Base-by-base conservation (phyloP, 2,113 vertebrate species). In the Podarcis cretensis region DNA sequence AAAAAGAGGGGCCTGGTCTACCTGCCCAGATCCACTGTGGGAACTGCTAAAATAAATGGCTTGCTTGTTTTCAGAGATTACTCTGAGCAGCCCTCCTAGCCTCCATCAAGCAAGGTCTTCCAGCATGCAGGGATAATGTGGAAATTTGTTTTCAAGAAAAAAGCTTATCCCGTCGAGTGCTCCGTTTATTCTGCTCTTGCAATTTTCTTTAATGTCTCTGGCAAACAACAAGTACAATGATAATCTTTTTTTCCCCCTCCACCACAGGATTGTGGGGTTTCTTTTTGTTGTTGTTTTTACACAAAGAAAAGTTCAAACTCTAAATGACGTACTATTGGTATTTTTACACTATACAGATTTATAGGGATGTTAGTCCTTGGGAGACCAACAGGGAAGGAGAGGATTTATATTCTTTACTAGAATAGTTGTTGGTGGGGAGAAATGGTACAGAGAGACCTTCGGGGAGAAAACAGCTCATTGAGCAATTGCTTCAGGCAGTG, bases 331-430 rank as follows among this genome's bases (percentile, higher is more conserved):
- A 57, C 30, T 77, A 83, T 20, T 88, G 40, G 59, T 83, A 68
- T 68, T 48, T 88, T 66, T 83, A 48, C 68, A 48, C 71, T 83
- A 37, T 77, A 83, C 80, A 88, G 87, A 68, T 88, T 88, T 77
- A 88, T 83, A 83, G 59, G 71, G 57, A 48, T 32, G 73, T 83
- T 83, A 88, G 80, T 83, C 87, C 80, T 88, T 83, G 80, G 40
- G 12, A 83, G 80, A 75, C 35, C 54, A 65, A 74, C 63, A 40
- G 16, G 6, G 66, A 57, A 23, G 43, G 71, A 82, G 18, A 75
- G 71, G 87, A 83, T 88, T 88, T 88, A 88, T 88, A 83, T 88
- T 87, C 80, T 83, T 76, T 88, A 76, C 69, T 32, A 82, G 30
- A 74, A 83, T 35, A 74, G 27, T 48, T 32, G 78, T 48, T 88